Evolutionary conservation across 2,113 vertebrate species (phyloP), one percentile per base, ranked within the genome.

Genomic region (Orcinus orca): DNA sequence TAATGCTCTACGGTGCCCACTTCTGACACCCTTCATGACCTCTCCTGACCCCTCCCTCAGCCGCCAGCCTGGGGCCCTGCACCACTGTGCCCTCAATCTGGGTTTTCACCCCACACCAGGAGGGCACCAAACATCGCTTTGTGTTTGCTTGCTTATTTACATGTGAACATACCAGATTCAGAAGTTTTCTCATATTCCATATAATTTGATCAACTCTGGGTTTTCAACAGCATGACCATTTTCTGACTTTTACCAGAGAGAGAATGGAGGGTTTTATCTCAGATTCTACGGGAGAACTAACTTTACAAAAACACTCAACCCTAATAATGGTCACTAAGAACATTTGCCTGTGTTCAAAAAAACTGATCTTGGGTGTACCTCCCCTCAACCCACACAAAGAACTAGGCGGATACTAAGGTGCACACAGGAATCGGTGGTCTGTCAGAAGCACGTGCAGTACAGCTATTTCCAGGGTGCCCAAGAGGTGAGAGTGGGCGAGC

Each of bases 101-200:
- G 26, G 77, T 63, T 88, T 89, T 20, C 21, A 88, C 21, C 38
- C 38, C 4, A 8, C 5, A 7, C 20, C 5, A 63, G 23, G 41
- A 70, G 14, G 60, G 65, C 11, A 47, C 41, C n/a, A 17, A 50
- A 68, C 8, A 31, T 18, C 20, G 31, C 33, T 77, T 33, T 50
- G 44, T 55, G 13, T 90, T 58, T 71, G 62, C 29, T n/a, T 87
- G 4, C 33, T 85, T 87, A 77, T 47, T 94, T 92, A 90, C 79
- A 90, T 73, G 55, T 36, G 26, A 96, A 87, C 14, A 38, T 65
- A 65, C 1, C 33, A 23, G 7, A 92, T 5, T 60, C 0, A 53
- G 91, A 83, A 70, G 31, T 90, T 74, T 50, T 85, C 41, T 94
- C 20, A 33, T 26, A 38, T 50, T 60, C 67, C 70, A 76, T 7